Evolutionary conservation across 2,797 vertebrate genomes (phyloP).

Genomic region (Acipenser transmontanus): DNA sequence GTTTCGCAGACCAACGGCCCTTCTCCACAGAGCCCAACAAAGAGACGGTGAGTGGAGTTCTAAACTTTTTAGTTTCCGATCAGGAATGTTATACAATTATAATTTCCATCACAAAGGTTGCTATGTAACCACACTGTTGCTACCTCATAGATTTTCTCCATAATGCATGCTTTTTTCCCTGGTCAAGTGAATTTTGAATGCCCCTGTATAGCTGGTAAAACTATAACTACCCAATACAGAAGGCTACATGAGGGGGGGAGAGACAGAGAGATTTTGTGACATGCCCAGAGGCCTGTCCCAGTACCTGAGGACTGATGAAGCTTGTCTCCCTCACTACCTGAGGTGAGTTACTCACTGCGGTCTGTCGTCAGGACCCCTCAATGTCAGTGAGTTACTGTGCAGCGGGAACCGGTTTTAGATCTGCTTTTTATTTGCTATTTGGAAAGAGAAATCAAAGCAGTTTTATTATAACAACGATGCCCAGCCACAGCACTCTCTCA

Average conservation of each 20-base stretch:
- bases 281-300: constrained; percentile 45
- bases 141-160: not conserved
- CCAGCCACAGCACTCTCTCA: no score
- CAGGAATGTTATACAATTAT: not conserved
- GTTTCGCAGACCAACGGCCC: constrained; percentile 59
- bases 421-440: no score
- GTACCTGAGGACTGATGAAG: not conserved
- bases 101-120: not conserved
- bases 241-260: constrained; percentile 28
- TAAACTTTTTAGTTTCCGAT: constrained; percentile 19
- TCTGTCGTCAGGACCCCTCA: no score
- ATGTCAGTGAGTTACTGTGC: no score
- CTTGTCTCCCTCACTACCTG: constrained; percentile 36
- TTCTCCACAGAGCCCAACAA: constrained; percentile 39
- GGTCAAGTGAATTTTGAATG: no score
- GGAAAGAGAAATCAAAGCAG: no score
- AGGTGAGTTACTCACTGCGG: not conserved
- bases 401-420: no score
- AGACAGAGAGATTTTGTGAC: constrained; percentile 38
- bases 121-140: not conserved
- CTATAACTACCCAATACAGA: no score
- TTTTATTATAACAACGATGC: no score
- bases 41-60: constrained; percentile 36
- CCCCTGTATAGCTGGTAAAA: no score
- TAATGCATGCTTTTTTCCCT: no score